Evolutionary conservation across 2,113 vertebrate species (phyloP), one percentile per base, ranked within the genome.

Genomic region (Brachionichthys hirsutus): DNA sequence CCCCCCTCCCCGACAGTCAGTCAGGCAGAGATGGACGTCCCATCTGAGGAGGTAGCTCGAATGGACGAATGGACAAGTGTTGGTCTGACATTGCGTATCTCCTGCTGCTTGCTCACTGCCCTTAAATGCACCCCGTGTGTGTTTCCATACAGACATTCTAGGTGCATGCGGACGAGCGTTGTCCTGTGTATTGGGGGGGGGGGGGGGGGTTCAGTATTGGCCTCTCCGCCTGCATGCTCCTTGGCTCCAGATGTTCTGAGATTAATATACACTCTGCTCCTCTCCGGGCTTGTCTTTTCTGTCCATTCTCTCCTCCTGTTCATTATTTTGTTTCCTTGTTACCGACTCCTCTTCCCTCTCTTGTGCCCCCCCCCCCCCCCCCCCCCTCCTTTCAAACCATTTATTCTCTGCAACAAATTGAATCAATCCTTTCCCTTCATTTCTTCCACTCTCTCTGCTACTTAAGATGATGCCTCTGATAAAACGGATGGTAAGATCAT

Each of bases 391-490:
- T 12, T 70, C 9, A n/a, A 38, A 38, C 12, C 36, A 69, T 82
- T 84, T 89, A 90, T 88, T 88, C 84, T 61, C 3, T 15, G 46
- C 24, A 22, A 51, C 56, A 15, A 40, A 56, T 51, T 58, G 54
- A 56, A 3, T 45, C 43, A 24, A 66, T 52, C 54, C 43, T 49
- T 47, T 55, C 45, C 59, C 41, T 20, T 45, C 8, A 13, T 90
- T 86, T 51, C 86, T 84, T 47, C 90, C 84, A 78, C 19, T 90
- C 84, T 87, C 56, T 78, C 38, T 92, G 91, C 92, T 89, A 85
- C 92, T 92, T 94, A 95, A 98, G 96, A 97, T 93, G 95, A 97
- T 91, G 91, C 95, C 92, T 94, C 95, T 94, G 96, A 98, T 93
- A 98, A 96, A 92, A 92, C 91, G 90, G 96, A 98, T 93, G 96